Evolutionary conservation across 2,797 vertebrate species (phyloP).

Genomic region (Sphaeramia orbicularis): DNA sequence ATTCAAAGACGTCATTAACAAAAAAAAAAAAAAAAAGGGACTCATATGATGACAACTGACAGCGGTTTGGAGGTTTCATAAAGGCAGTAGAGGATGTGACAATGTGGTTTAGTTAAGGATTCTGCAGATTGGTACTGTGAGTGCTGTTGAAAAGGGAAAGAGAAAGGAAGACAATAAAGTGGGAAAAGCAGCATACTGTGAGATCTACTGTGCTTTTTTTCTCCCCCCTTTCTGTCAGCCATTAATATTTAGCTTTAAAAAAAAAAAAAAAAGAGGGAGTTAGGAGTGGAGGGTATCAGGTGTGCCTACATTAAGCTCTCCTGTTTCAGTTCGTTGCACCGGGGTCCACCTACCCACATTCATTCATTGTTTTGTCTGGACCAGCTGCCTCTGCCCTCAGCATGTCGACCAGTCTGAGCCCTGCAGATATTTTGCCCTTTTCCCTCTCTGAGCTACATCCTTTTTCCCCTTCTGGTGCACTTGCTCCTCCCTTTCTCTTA

Average conservation of each 20-base stretch:
- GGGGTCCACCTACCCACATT: slow-evolving; percentile 40
- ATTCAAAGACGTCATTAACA: no score
- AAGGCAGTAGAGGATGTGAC: neutral
- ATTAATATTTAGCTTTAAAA: slow-evolving; percentile 38
- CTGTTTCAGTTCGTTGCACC: slow-evolving; percentile 59
- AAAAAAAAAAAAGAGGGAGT: no score
- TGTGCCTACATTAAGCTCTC: slow-evolving; percentile 46
- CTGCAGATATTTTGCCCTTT: slow-evolving; percentile 29
- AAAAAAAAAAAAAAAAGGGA: no score
- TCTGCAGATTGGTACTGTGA: neutral
- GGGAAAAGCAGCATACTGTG: neutral
- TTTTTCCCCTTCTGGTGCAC: slow-evolving; percentile 10
- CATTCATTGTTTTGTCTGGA: slow-evolving; percentile 61
- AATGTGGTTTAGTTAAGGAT: neutral
- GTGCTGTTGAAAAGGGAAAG: neutral
- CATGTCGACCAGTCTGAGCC: slow-evolving; percentile 44
- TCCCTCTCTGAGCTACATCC: slow-evolving; percentile 8
- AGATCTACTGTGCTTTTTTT: no score
- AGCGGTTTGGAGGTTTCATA: neutral
- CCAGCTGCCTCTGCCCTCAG: slow-evolving; percentile 59
- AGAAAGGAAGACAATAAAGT: neutral
- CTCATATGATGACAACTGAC: neutral
- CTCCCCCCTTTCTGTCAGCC: slow-evolving; percentile 4
- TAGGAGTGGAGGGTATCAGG: slow-evolving; percentile 58
- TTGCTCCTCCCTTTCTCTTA: slow-evolving; percentile 23